These are phyloP conservation scores for Lottia scabra DNA, from an alignment of 2,888 invertebrate species.

Conservation along the genomic window DNA sequence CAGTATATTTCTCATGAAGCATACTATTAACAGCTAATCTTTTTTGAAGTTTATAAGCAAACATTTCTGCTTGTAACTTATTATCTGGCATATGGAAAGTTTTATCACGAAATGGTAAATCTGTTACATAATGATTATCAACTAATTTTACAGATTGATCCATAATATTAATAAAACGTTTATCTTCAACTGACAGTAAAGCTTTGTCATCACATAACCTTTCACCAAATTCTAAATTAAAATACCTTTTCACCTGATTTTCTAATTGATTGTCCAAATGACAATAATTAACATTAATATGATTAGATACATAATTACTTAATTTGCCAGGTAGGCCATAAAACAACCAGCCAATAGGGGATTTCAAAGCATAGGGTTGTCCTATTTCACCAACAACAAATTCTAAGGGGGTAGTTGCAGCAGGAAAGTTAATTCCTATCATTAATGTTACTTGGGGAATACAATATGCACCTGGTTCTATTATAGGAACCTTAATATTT, in stretches of 20 bases:
- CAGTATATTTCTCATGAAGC: slow-evolving; percentile 8
- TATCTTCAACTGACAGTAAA: slow-evolving; percentile 15
- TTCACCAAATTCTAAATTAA: slow-evolving; percentile 19
- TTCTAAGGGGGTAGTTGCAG: not conserved
- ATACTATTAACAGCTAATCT: slow-evolving; percentile 5
- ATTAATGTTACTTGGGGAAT: not conserved
- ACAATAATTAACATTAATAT: slow-evolving; percentile 8
- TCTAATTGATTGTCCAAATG: slow-evolving; percentile 80
- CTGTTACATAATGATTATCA: slow-evolving; percentile 19
- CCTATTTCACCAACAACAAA: not conserved
- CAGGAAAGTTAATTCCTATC: slow-evolving; percentile 10
- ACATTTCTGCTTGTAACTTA: slow-evolving; percentile 7
- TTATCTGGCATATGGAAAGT: slow-evolving; percentile 15
- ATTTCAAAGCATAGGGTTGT: slow-evolving; percentile 23
- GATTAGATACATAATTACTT: not conserved
- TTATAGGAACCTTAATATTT: not conserved
- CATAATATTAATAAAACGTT: slow-evolving; percentile 13
- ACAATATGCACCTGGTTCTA: slow-evolving; percentile 1
- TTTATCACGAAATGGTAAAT: slow-evolving; percentile 13
- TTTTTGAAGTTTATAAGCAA: slow-evolving; percentile 6
- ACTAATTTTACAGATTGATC: slow-evolving; percentile 7
- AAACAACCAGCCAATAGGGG: slow-evolving; percentile 25
- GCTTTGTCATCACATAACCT: slow-evolving; percentile 75
- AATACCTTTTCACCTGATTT: slow-evolving; percentile 81
- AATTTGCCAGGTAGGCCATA: slow-evolving; percentile 21